Evolutionary conservation across 2,888 invertebrate species (phyloP).

Genomic region (Syrista parreyssii): DNA sequence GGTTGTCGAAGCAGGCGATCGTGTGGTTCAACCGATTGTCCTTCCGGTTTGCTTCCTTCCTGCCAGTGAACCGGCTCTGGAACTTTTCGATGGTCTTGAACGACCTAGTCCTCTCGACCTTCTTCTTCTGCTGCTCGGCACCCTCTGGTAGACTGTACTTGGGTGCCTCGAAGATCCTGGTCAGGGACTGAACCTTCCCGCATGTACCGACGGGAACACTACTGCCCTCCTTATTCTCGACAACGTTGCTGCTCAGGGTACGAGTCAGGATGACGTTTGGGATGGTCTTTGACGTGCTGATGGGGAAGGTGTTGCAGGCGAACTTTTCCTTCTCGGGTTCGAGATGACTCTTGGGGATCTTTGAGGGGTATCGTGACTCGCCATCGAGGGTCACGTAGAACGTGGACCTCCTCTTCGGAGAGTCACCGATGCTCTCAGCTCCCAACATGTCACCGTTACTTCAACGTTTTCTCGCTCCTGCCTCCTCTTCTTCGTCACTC

Average conservation of each 20-base stretch:
- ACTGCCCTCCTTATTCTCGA: constrained; percentile 19
- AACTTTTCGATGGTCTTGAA: constrained; percentile 63
- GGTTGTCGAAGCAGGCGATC: constrained; percentile 43
- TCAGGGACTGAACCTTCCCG: constrained; percentile 61
- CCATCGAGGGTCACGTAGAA: constrained; percentile 79
- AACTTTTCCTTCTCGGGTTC: constrained; percentile 65
- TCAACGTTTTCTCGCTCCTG: neutral
- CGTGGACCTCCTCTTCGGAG: constrained; percentile 73
- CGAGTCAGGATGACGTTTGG: constrained; percentile 51
- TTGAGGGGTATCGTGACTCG: constrained; percentile 44
- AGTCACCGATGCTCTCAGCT: constrained; percentile 47
- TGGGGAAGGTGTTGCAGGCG: constrained; percentile 71
- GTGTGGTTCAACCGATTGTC: constrained; percentile 49
- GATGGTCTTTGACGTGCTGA: constrained; percentile 52
- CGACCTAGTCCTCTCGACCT: constrained; percentile 61
- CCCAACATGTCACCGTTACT: constrained; percentile 37
- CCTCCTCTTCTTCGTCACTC: neutral
- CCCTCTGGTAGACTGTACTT: constrained; percentile 24
- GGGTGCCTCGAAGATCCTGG: constrained; percentile 59
- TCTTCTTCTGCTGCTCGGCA: constrained; percentile 46
- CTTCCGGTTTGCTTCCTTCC: constrained; percentile 44
- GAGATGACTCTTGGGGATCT: constrained; percentile 41
- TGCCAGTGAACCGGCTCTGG: constrained; percentile 57
- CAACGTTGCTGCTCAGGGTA: constrained; percentile 54
- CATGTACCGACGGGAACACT: constrained; percentile 36